Evolutionary conservation across 2,113 vertebrate genomes (phyloP).

Genomic region (Cyanistes caeruleus): DNA sequence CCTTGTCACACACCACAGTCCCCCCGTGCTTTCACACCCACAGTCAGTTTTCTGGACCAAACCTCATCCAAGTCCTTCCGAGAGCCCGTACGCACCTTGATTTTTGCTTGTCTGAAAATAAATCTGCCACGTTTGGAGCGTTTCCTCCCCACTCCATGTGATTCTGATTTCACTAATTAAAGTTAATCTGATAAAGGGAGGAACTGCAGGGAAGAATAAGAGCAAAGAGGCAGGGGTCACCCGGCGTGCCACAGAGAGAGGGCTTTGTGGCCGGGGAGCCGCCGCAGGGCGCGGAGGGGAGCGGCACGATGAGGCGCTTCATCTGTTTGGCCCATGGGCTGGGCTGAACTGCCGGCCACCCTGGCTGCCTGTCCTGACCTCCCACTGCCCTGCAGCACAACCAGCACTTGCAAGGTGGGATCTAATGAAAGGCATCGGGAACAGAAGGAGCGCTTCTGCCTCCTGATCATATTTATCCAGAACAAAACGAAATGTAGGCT

Average conservation of each 20-base stretch:
- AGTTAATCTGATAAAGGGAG: constrained; percentile 80
- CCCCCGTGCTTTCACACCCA: background rate
- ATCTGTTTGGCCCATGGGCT: constrained; percentile 41
- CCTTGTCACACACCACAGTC: background rate
- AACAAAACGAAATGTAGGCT: background rate
- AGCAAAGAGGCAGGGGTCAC: constrained; percentile 61
- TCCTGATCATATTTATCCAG: background rate
- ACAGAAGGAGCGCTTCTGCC: background rate
- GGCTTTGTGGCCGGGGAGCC: constrained; percentile 21
- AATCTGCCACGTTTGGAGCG: background rate
- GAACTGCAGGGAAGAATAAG: constrained; percentile 43
- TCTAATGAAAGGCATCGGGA: constrained; percentile 49
- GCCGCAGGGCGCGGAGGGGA: constrained; percentile 14
- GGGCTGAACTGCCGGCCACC: background rate
- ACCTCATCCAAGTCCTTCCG: background rate
- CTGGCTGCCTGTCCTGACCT: background rate
- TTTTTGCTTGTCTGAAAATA: background rate
- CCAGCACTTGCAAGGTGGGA: background rate
- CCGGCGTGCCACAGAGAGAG: background rate
- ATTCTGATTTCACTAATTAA: constrained; percentile 78
- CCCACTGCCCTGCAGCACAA: background rate
- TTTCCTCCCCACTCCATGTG: constrained; percentile 58
- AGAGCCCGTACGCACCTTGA: background rate
- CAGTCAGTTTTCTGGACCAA: background rate
- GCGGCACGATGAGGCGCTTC: background rate